Evolutionary conservation across 1,140 invertebrate genomes (phyloP).

Genomic region (Parasteatoda tepidariorum): DNA sequence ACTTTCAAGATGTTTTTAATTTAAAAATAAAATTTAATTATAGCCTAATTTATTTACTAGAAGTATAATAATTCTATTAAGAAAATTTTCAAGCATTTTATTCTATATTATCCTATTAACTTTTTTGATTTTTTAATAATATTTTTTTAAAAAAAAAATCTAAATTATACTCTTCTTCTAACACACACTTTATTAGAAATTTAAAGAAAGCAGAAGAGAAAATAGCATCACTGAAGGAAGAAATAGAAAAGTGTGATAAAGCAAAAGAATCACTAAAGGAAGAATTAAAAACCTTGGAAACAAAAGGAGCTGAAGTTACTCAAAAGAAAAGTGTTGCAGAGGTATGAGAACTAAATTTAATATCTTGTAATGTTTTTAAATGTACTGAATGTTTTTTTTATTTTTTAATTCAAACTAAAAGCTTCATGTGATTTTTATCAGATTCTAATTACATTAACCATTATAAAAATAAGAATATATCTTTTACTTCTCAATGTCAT

Average conservation of each 20-base stretch:
- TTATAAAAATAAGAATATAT: not conserved
- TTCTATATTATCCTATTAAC: too few relatives aligned
- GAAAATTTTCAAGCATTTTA: too few relatives aligned
- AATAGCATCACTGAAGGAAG: slow-evolving; percentile 7
- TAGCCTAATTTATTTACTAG: too few relatives aligned
- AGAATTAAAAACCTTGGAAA: slow-evolving; percentile 11
- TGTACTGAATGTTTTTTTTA: not conserved
- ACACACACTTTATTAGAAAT: slow-evolving; percentile 21
- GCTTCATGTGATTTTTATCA: too few relatives aligned
- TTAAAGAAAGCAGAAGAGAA: slow-evolving; percentile 44
- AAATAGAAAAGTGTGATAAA: slow-evolving; percentile 22
- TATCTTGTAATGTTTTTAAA: not conserved
- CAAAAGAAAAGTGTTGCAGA: slow-evolving; percentile 25
- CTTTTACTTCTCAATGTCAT: too few relatives aligned
- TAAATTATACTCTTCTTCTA: too few relatives aligned
- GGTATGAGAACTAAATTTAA: not conserved
- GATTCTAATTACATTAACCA: not conserved
- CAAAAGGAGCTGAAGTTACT: slow-evolving; percentile 6
- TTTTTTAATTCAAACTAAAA: not conserved
- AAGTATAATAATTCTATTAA: too few relatives aligned
- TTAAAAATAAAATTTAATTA: too few relatives aligned
- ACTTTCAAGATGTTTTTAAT: too few relatives aligned
- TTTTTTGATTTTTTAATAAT: too few relatives aligned
- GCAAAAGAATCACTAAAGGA: not conserved
- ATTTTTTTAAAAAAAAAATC: too few relatives aligned